Conservation (phyloP, 1,140 invertebrate species). For the Drosophila arizonae region DNA sequence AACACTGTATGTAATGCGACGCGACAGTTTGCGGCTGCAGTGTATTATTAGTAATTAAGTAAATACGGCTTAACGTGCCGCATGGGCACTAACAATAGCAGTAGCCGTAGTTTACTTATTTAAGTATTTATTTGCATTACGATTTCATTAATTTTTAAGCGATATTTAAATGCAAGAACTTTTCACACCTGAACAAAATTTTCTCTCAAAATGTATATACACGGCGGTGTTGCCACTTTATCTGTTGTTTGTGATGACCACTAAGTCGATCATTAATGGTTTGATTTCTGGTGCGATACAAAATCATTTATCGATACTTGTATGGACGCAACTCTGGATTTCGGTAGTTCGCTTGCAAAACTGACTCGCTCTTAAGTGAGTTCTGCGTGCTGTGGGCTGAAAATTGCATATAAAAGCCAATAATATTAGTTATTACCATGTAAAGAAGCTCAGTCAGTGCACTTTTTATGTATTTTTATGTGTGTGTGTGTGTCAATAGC, state of each 20-base stretch:
- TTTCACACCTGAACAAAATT: slow-evolving; percentile 65
- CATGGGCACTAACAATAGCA: background rate
- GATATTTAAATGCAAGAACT: slow-evolving; percentile 37
- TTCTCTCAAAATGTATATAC: slow-evolving; percentile 65
- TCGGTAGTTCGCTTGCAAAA: slow-evolving; percentile 25
- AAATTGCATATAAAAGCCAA: slow-evolving; percentile 52
- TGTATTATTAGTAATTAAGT: slow-evolving; percentile 26
- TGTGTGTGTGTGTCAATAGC: slow-evolving; percentile 27
- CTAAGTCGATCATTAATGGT: slow-evolving; percentile 4
- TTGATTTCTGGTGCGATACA: slow-evolving; percentile 3
- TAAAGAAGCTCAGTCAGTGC: slow-evolving; percentile 43
- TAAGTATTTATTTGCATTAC: background rate
- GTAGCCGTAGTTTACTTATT: background rate
- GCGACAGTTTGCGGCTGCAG: slow-evolving; percentile 59
- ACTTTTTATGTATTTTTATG: slow-evolving; percentile 22
- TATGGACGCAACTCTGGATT: slow-evolving; percentile 14
- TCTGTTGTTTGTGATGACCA: slow-evolving; percentile 15
- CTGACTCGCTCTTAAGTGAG: slow-evolving; percentile 31
- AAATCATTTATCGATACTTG: slow-evolving; percentile 19
- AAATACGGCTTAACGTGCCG: slow-evolving; percentile 21
- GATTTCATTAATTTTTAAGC: slow-evolving; percentile 20
- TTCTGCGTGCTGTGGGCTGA: slow-evolving; percentile 39
- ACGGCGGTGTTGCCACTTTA: slow-evolving; percentile 45
- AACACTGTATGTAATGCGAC: slow-evolving; percentile 69
- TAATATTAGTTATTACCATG: slow-evolving; percentile 56